Evolutionary conservation across 2,888 invertebrate genomes (phyloP), one percentile per base, ranked within the genome.

Genomic region (Noctua janthina): DNA sequence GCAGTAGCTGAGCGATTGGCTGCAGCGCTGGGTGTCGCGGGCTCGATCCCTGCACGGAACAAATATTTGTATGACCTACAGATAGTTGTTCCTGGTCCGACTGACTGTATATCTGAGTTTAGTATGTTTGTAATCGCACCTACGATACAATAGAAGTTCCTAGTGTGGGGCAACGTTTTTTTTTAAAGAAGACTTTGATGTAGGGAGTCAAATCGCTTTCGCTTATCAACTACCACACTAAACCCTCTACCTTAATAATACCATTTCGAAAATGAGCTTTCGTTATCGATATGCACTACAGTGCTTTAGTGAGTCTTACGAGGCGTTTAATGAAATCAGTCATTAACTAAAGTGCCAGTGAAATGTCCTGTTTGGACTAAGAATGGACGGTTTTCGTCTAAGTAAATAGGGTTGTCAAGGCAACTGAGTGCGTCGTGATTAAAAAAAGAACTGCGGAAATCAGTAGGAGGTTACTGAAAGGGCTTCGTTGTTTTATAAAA

Each of bases 261-360:
- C 91, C 90, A 93, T 94, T 93, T 93, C 81, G 88, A 90, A 91
- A 92, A 93, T 91, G 91, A 92, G 92, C 91, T 91, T 91, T 91
- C 91, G 91, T 93, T 95, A 94, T 94, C 95, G 90, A 91, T 92
- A 91, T 90, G 91, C 90, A 91, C 90, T 92, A 82, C 80, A 89
- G 90, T 89, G 89, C 91, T 93, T 91, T 88, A 92, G 87, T 89
- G 85, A 90, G 91, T 91, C 91, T 92, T 92, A 93, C 91, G 92
- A 91, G 87, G 88, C 90, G 89, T 94, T 93, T 96, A 96, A 96
- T 96, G 95, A 96, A 96, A 95, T 95, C 92, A 92, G 94, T 95
- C 94, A 96, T 96, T 96, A 95, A 91, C 89, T 92, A 93, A 94
- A 96, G 95, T 95, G 95, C 93, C 91, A 87, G 91, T 93, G 93